Percentiles rank a stretch among this genome's conserved stretches.
These are phyloP conservation scores for Belgica antarctica DNA, from an alignment of 2,888 invertebrate genomes.

Conservation along the genomic window DNA sequence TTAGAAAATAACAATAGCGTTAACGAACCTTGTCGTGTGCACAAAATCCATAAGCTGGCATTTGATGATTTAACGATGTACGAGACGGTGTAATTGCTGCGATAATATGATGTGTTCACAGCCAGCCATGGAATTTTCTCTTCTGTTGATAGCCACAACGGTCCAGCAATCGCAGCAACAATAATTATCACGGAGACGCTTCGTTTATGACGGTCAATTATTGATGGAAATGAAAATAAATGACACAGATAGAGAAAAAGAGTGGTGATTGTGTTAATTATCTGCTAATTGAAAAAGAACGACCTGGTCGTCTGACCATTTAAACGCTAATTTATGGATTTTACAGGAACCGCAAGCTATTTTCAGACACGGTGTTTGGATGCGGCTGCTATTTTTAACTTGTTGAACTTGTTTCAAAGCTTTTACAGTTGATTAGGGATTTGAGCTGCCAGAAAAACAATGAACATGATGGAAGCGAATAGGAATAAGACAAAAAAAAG, in stretches of 20 bases:
- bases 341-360: no score
- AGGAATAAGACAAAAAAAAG: no score
- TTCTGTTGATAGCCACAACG: constrained; percentile 82
- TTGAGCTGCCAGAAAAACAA: no score
- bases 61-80: constrained; percentile 54
- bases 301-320: neutral
- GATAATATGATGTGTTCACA: constrained; percentile 66
- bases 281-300: constrained; percentile 8
- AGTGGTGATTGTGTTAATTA: constrained; percentile 15
- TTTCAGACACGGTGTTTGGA: no score
- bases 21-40: constrained; percentile 52
- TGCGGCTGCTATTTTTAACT: no score
- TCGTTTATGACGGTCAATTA: constrained; percentile 41
- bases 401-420: no score
- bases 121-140: constrained; percentile 77
- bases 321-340: neutral
- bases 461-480: no score
- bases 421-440: no score
- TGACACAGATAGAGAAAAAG: no score
- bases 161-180: constrained; percentile 55
- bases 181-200: constrained; percentile 55
- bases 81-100: constrained; percentile 52
- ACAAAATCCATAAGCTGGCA: constrained; percentile 55
- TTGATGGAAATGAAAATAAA: neutral
- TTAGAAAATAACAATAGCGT: no score